Conservation (phyloP, 2,888 invertebrate genomes). For the Sinodicranocentrus sp. region DNA sequence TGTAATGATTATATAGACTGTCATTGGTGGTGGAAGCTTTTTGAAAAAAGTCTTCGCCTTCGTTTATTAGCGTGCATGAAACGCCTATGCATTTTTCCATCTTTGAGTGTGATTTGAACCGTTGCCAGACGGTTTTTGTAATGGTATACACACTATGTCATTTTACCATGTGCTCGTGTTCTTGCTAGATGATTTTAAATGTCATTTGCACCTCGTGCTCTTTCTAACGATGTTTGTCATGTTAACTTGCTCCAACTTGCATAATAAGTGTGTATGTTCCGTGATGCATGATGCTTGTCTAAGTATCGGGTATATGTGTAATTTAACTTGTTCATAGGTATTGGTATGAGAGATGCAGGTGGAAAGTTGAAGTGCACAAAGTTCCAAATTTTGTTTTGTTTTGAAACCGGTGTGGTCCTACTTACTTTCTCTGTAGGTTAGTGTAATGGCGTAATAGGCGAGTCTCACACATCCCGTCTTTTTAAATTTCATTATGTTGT, state of each 20-base stretch:
- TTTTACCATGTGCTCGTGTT: conserved; percentile 49
- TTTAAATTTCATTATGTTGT: too few relatives aligned
- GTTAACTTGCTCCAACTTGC: conserved; percentile 19
- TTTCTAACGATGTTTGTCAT: conserved; percentile 20
- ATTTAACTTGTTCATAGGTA: too few relatives aligned
- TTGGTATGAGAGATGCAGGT: too few relatives aligned
- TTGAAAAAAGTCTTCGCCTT: neutral
- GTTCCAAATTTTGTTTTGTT: too few relatives aligned
- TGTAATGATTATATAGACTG: too few relatives aligned
- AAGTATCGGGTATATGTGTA: neutral
- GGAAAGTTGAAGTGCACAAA: too few relatives aligned
- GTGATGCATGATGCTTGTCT: conserved; percentile 24
- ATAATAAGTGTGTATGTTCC: conserved; percentile 45
- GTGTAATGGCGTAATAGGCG: too few relatives aligned
- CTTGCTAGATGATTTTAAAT: conserved; percentile 51
- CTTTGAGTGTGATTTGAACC: conserved; percentile 43
- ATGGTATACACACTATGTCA: conserved; percentile 47
- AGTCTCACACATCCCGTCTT: too few relatives aligned
- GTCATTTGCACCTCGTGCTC: conserved; percentile 62
- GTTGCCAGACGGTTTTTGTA: conserved; percentile 44
- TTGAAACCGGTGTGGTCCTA: too few relatives aligned
- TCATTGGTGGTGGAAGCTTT: neutral
- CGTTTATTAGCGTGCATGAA: neutral
- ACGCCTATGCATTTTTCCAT: neutral
- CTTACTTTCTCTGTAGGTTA: too few relatives aligned